phyloP scores from a whole-genome alignment of 2,888 invertebrate genomes.

The Sinelater perroti region DNA sequence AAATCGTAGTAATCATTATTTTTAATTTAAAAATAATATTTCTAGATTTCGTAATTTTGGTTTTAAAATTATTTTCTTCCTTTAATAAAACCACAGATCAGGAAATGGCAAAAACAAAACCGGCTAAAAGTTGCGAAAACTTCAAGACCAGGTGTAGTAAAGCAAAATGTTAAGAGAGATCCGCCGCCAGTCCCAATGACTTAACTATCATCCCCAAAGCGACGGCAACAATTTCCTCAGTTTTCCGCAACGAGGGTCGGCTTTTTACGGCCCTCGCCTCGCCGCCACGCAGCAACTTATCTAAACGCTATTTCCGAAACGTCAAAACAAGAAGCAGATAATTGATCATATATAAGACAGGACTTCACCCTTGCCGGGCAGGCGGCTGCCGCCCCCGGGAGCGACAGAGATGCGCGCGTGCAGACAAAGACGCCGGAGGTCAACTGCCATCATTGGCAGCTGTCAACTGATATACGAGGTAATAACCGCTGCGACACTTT shows the following conservation, averaged over 20 bases:
- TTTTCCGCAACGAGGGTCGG: neutral
- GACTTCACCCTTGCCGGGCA: conserved; percentile 44
- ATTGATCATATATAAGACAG: conserved; percentile 56
- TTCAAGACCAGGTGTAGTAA: too few relatives aligned
- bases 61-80: too few relatives aligned
- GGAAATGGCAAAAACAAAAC: too few relatives aligned
- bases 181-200: too few relatives aligned
- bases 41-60: too few relatives aligned
- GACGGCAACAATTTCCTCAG: neutral
- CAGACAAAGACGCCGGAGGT: conserved; percentile 42
- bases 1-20: too few relatives aligned
- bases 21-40: too few relatives aligned
- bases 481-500: conserved; percentile 59
- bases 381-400: conserved; percentile 25
- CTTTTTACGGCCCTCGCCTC: conserved; percentile 8
- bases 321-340: conserved; percentile 61
- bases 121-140: too few relatives aligned
- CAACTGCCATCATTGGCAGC: conserved; percentile 62
- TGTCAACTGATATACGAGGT: conserved; percentile 63
- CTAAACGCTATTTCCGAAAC: conserved; percentile 59
- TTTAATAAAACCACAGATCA: too few relatives aligned
- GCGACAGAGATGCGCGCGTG: conserved; percentile 35
- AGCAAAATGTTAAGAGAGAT: too few relatives aligned
- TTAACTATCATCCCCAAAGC: neutral
- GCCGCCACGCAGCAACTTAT: conserved; percentile 28